These are phyloP conservation scores for Sisyra terminalis DNA, from an alignment of 2,888 invertebrate genomes.

Conservation along the genomic window DNA sequence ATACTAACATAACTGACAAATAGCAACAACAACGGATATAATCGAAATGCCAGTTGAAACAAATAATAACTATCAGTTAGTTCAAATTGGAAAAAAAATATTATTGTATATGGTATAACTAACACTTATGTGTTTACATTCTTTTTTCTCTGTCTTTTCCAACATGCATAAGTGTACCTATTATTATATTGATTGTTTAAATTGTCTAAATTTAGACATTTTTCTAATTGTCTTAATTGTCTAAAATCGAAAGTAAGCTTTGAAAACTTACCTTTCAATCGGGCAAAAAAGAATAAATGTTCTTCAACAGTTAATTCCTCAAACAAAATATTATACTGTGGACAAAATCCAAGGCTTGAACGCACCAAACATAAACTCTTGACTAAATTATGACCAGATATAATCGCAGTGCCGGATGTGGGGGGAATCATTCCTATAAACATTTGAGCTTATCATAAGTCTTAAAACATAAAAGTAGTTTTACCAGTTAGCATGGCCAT, in stretches of 20 bases:
- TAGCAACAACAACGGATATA: too few species aligned
- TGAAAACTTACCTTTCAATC: slow-evolving; percentile 43
- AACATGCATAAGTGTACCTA: too few species aligned
- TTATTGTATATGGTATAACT: too few species aligned
- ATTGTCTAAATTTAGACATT: neutral
- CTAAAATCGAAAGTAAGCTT: too few species aligned
- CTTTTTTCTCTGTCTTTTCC: too few species aligned
- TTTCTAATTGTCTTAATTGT: neutral
- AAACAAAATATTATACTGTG: slow-evolving; percentile 25
- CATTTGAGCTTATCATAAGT: too few species aligned
- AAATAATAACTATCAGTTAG: too few species aligned
- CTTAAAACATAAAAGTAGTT: too few species aligned
- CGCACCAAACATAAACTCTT: neutral
- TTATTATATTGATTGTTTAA: neutral
- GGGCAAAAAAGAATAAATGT: slow-evolving; percentile 59
- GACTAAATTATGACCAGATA: neutral
- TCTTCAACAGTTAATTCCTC: slow-evolving; percentile 58
- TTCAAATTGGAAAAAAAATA: too few species aligned
- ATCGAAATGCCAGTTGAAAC: too few species aligned
- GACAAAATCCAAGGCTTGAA: slow-evolving; percentile 1
- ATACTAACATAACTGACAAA: too few species aligned
- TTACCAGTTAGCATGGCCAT: slow-evolving; percentile 80
- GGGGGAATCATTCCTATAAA: slow-evolving; percentile 1
- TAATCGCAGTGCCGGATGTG: slow-evolving; percentile 1
- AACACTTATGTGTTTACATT: too few species aligned